phyloP scores from a whole-genome alignment of 2,888 invertebrate genomes.

The Plagodis dolabraria region DNA sequence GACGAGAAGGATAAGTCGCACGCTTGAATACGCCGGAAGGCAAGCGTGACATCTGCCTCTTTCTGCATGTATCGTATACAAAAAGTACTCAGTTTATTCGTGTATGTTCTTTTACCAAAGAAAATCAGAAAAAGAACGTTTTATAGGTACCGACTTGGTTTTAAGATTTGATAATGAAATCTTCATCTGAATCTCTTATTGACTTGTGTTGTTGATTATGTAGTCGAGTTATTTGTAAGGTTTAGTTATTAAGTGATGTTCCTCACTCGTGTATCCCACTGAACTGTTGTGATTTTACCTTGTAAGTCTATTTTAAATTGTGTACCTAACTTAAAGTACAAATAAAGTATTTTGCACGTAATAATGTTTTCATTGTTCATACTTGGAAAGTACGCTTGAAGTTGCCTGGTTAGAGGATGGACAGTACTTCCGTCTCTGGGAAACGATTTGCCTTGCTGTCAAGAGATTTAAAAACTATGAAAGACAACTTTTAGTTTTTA shows the following conservation, averaged over 20 bases:
- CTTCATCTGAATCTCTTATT: neutral
- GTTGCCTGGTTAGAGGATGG: neutral
- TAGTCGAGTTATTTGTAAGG: constrained; percentile 30
- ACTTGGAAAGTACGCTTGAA: neutral
- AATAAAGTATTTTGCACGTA: constrained; percentile 69
- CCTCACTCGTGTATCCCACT: constrained; percentile 59
- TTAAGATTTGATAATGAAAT: too few relatives aligned
- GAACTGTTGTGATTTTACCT: constrained; percentile 67
- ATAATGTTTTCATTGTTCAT: constrained; percentile 3
- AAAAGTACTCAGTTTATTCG: too few relatives aligned
- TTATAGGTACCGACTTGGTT: too few relatives aligned
- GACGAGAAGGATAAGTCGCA: too few relatives aligned
- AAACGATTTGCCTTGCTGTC: too few relatives aligned
- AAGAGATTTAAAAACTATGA: too few relatives aligned
- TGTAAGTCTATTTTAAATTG: constrained; percentile 49
- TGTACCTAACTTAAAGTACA: constrained; percentile 62
- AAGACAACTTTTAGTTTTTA: too few relatives aligned
- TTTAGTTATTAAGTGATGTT: constrained; percentile 51
- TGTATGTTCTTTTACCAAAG: too few relatives aligned
- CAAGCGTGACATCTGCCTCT: too few relatives aligned
- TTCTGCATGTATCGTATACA: too few relatives aligned
- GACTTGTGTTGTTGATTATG: constrained; percentile 1
- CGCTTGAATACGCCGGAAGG: too few relatives aligned
- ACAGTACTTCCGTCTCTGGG: neutral
- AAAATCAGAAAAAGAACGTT: too few relatives aligned